Evolutionary conservation across 2,113 vertebrate genomes (phyloP), one percentile per base, ranked within the genome.

Genomic region (Aegithalos caudatus): DNA sequence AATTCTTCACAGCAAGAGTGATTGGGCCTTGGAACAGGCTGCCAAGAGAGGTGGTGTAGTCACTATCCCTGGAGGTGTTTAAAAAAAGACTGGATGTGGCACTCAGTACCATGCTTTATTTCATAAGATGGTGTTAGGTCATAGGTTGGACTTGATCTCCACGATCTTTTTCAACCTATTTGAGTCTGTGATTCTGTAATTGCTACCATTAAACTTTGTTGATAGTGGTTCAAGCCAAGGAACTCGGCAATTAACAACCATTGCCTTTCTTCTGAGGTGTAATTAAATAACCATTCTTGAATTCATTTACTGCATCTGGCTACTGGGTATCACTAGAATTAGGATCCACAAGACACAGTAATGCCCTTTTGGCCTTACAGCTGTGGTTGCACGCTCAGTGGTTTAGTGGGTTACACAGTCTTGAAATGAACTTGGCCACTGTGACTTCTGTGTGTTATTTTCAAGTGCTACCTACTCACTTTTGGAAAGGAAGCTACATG

Each of bases 11-110:
- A 8, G 37, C 28, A 37, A 19, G n/a, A 53, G 38, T 31, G 38
- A 21, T 9, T 27, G 13, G 38, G 10, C 27, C 6, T 4, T 44
- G 16, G 12, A 62, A 62, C 31, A 9, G 5, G 7, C 27, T 45
- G 48, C 27, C 2, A 2, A 37, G 14, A 12, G 17, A 45, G 14
- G 11, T 14, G 16, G 21, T 25, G 4, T 22, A 53, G 7, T 37
- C 33, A 44, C 21, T 2, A 0, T 38, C 33, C 17, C 33, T 17
- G 1, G 1, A 37, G 31, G 27, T 13, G 10, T 17, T 83, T 48
- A 2, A 31, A 21, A 24, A 51, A 31, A 44, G 16, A 17, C 20
- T 29, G 8, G 12, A 37, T 11, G 9, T 62, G 27, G 18, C 7
- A 54, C 18, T 45, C 7, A 64, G 14, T 38, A 19, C 19, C 40